phyloP scores from a whole-genome alignment of 1,140 invertebrate genomes.

The Bactericera cockerelli region DNA sequence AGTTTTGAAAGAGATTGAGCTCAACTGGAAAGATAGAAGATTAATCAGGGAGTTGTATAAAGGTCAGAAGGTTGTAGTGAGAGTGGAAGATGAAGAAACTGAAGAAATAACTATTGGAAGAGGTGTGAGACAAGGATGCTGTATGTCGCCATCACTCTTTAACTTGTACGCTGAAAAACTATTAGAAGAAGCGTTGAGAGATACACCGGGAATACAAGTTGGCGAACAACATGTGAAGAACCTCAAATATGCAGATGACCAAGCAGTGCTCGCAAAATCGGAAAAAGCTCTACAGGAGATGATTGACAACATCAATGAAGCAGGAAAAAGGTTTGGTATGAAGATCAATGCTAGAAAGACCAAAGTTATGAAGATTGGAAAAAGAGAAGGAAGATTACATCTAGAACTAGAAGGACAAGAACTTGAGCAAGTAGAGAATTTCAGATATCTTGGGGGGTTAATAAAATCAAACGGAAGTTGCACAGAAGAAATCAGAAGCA shows the following conservation, averaged over 20 bases:
- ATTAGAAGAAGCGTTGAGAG: slow-evolving; percentile 11
- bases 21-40: slow-evolving; percentile 10
- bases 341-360: slow-evolving; percentile 10
- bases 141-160: slow-evolving; percentile 5
- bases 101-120: slow-evolving; percentile 11
- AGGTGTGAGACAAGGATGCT: slow-evolving; percentile 7
- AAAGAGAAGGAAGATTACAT: slow-evolving; percentile 12
- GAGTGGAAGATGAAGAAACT: slow-evolving; percentile 7
- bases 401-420: slow-evolving; percentile 12
- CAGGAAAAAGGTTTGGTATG: slow-evolving; percentile 7
- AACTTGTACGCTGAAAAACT: slow-evolving; percentile 10
- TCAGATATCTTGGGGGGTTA: slow-evolving; percentile 15
- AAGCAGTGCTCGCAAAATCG: slow-evolving; percentile 5
- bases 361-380: slow-evolving; percentile 9
- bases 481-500: slow-evolving; percentile 3
- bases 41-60: slow-evolving; percentile 12
- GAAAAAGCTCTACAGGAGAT: slow-evolving; percentile 5
- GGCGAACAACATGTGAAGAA: slow-evolving; percentile 9
- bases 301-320: background rate
- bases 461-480: slow-evolving; percentile 12
- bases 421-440: slow-evolving; percentile 13
- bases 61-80: slow-evolving; percentile 10
- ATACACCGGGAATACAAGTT: slow-evolving; percentile 12
- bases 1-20: background rate
- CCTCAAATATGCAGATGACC: slow-evolving; percentile 16